Base-by-base conservation (phyloP, 2,888 invertebrate genomes). In the Latrodectus elegans region DNA sequence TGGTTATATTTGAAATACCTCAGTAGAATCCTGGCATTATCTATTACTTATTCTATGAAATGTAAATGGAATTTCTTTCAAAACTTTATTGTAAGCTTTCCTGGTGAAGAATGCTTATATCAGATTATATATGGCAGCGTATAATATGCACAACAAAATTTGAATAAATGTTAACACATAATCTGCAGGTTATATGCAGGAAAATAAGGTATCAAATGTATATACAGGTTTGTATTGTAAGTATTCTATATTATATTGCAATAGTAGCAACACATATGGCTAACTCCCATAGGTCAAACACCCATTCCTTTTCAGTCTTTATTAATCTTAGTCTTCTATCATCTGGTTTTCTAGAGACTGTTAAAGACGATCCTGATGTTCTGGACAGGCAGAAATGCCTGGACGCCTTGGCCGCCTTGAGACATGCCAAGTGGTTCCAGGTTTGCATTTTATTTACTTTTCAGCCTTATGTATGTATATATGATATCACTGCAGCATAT, bases 341-440 rank as follows among this genome's bases (percentile, higher is more conserved):
- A 82, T 91, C 90, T 91, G 89, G 90, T 91, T 90, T 89, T 92
- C 90, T 92, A 92, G 92, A 92, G 91, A 91, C 91, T 90, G 92
- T 92, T 94, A 95, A 89, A 88, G 95, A 94, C 92, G 94, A 95
- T 91, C 95, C 95, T 94, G 98, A 98, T 94, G 96, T 97, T 93
- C 96, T 99, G 94, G 97, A 98, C 95, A 97, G 97, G 95, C 97
- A 97, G 95, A 98, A 98, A 95, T 99, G 99, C 95, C 96, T 99
- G 95, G 96, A 98, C 95, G 99, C 99, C 94, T 96, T 99, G 94
- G 99, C 99, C 94, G 97, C 97, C 94, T 96, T 99, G 94, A 97
- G 99, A 95, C 99, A 98, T 95, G 97, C 99, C 95, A 99, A 99
- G 95, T 99, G 99, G 99, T 99, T 99, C 96, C 99, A 99, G 97